Evolutionary conservation across 2,797 vertebrate species (phyloP).

Genomic region (Pygocentrus nattereri): DNA sequence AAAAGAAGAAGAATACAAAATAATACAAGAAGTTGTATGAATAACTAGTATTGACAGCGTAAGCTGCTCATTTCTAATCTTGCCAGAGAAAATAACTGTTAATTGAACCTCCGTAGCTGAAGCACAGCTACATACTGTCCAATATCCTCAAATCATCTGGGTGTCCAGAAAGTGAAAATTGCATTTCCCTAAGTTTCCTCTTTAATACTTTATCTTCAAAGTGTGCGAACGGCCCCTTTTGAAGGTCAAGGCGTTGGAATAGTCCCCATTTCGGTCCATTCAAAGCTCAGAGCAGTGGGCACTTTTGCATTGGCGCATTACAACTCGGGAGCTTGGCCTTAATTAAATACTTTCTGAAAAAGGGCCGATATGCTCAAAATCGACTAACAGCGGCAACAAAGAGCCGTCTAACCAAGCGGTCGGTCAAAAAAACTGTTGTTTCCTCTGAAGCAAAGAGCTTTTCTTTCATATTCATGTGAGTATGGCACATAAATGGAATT

Average conservation of each 20-base stretch:
- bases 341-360: constrained; percentile 33
- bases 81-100: constrained; percentile 53
- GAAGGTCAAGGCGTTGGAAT: constrained; percentile 8
- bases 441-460: not conserved
- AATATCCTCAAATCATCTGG: constrained; percentile 47
- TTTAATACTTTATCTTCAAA: constrained; percentile 19
- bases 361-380: not conserved
- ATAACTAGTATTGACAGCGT: constrained; percentile 44
- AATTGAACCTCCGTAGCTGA: constrained; percentile 54
- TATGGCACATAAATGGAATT: not conserved
- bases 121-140: constrained; percentile 18
- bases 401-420: not conserved
- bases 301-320: not conserved
- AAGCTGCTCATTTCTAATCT: constrained; percentile 47
- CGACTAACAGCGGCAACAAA: not conserved
- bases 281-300: not conserved
- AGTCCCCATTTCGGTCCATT: not conserved
- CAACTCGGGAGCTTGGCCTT: constrained; percentile 11
- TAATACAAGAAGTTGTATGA: constrained; percentile 20
- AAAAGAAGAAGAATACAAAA: not conserved
- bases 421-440: not conserved
- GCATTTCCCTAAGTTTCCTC: constrained; percentile 37
- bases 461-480: not conserved
- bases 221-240: not conserved
- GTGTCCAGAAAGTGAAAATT: constrained; percentile 53